Conservation (phyloP, 1,140 invertebrate species). For the Drosophila kepulauana region DNA sequence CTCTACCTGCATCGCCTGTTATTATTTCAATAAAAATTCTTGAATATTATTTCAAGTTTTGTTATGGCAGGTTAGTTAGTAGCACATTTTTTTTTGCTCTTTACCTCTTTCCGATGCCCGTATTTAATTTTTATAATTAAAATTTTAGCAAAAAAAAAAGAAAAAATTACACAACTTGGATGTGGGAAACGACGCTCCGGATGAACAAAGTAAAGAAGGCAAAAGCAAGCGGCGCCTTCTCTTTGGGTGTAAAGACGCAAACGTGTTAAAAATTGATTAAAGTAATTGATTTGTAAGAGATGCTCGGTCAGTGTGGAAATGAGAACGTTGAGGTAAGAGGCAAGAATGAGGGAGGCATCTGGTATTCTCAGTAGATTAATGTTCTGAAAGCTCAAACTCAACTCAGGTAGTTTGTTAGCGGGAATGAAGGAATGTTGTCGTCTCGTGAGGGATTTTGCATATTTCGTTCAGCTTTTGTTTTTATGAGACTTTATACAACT, state of each 20-base stretch:
- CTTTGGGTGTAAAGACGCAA: slow-evolving; percentile 58
- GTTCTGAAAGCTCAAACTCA: slow-evolving; percentile 11
- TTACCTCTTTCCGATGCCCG: slow-evolving; percentile 42
- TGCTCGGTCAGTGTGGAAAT: slow-evolving; percentile 7
- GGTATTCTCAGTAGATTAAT: slow-evolving; percentile 33
- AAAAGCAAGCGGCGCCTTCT: slow-evolving; percentile 36
- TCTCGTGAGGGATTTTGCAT: slow-evolving; percentile 20
- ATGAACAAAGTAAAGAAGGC: slow-evolving; percentile 20
- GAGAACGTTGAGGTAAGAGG: neutral
- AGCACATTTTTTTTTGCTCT: slow-evolving; percentile 18
- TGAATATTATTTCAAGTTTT: slow-evolving; percentile 83
- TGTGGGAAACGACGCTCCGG: slow-evolving; percentile 25
- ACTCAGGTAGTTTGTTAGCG: slow-evolving; percentile 34
- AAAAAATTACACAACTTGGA: slow-evolving; percentile 9
- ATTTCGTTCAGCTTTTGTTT: slow-evolving; percentile 24
- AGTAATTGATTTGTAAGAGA: slow-evolving; percentile 73
- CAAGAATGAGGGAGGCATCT: neutral
- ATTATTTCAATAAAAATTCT: slow-evolving; percentile 84
- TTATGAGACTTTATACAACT: neutral
- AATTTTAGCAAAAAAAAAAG: slow-evolving; percentile 72
- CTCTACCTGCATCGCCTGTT: slow-evolving; percentile 57
- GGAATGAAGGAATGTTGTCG: slow-evolving; percentile 11
- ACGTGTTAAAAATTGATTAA: slow-evolving; percentile 82
- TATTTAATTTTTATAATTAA: slow-evolving; percentile 82
- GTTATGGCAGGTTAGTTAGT: slow-evolving; percentile 79